Base-by-base conservation (phyloP, 2,113 vertebrate species). In the Corvus moneduloides region DNA sequence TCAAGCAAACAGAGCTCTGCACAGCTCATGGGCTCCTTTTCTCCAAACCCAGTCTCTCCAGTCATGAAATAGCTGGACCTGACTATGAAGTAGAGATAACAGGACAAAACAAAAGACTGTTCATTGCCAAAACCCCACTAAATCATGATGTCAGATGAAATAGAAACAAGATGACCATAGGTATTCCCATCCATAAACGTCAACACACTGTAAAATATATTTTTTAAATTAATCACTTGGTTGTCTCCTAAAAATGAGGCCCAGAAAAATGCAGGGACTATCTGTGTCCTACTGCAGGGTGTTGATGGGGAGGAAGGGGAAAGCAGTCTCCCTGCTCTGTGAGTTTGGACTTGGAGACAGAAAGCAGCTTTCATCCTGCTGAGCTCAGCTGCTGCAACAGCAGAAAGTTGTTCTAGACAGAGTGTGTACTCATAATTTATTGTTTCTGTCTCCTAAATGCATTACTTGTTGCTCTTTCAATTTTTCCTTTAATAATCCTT, bases 361-460 rank as follows among this genome's bases (percentile, higher is more conserved):
- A 94, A 76, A 89, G 62, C 64, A 75, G 30, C 37, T 92, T 58
- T 14, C 7, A 13, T 83, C 54, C 74, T 80, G 78, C 82, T 90
- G 39, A 96, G 35, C 48, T 94, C 90, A 96, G 71, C 82, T 94
- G 72, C 87, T 89, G 82, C 78, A 93, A 56, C 69, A 91, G 74
- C 75, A 90, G 23, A 83, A 95, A 74, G 39, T 44, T 87, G 19
- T n/a, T 93, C 67, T 83, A 63, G 78, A 35, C 35, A 52, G 39
- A 49, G 33, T 7, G 16, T 43, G 48, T 15, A 39, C 78, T 77
- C 68, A 52, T 84, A 78, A 85, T 77, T 66, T 66, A 69, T 76
- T 75, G 10, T 59, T 90, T 85, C 51, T 80, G 69, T 75, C 63
- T 94, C 32, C 51, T 67, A 83, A 91, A 86, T 69, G 27, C 52